These are phyloP conservation scores for Trochalopteron elliotii DNA, from an alignment of 2,113 vertebrate species.

Conservation along the genomic window DNA sequence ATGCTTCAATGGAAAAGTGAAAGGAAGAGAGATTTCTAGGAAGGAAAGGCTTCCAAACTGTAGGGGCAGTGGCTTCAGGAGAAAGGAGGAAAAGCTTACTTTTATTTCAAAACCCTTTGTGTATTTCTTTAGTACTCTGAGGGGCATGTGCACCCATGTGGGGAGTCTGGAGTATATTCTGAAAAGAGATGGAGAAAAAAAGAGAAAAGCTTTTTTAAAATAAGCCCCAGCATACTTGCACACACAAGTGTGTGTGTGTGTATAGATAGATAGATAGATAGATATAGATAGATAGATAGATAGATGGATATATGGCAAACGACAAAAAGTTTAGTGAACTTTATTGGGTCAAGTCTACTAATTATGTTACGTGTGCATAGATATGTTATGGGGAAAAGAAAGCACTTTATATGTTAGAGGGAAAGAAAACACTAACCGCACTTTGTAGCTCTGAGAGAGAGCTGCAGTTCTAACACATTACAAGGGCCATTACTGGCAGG, in stretches of 20 bases:
- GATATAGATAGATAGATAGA: not conserved
- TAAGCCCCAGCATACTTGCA: not conserved
- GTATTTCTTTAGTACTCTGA: not conserved
- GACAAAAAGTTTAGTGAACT: not conserved
- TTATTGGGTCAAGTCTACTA: not conserved
- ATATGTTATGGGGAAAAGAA: not conserved
- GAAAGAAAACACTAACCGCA: not conserved
- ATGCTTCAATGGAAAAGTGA: not conserved
- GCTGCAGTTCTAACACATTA: not conserved
- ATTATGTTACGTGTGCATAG: not conserved
- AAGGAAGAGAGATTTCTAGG: not conserved
- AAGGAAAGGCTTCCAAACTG: not conserved
- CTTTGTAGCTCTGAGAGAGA: not conserved
- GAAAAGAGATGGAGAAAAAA: not conserved
- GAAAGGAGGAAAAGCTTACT: not conserved
- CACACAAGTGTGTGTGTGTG: not conserved
- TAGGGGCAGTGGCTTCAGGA: not conserved
- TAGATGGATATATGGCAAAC: not conserved
- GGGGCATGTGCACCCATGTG: not conserved
- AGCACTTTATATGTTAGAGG: no score
- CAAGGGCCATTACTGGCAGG: not conserved
- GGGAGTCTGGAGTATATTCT: not conserved
- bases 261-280: accelerated
- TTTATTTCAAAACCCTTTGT: not conserved
- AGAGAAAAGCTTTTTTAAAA: not conserved